Evolutionary conservation across 1,140 invertebrate species (phyloP), one percentile per base, ranked within the genome.

Genomic region (Macrostomum lignano): DNA sequence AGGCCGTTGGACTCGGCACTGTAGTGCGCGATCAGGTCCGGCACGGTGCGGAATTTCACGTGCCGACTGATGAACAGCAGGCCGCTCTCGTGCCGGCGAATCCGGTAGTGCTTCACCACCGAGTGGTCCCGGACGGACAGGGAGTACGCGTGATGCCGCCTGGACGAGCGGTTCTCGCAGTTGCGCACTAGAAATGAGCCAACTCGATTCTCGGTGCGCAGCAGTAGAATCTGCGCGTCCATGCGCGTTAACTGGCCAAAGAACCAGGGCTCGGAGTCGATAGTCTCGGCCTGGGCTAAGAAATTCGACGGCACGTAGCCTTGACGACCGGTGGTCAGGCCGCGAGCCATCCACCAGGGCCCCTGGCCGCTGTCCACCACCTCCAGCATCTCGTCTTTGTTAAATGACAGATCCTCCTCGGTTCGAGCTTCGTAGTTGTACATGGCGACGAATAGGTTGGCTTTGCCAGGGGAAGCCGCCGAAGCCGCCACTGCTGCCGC

Each of bases 281-380:
- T 88, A 39, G 82, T 93, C 61, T 93, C 86, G 46, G 94, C 62
- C 60, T 86, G 84, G 42, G 88, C 88, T 39, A 98, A 84, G 69
- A 94, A 96, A 62, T 96, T 96, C 33, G 81, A 91, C 44, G 88
- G 88, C 59, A 98, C 94, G 63, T 94, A 96, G 37, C 88, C 88
- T 61, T 88, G 78, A 55, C 79, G 72, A 54, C 47, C 46, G 21
- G 79, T 81, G 44, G 76, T 68, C 64, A 82, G 78, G 60, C 78
- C 86, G 45, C 74, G 68, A 26, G 86, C 86, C 47, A 88, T 68
- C 88, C 88, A 98, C 88, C 88, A 98, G 56, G 96, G 88, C 31
- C 86, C 82, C 56, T 84, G 76, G 36, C 79, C 93, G 62, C 94
- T 84, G 61, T 94, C 91, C 39, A 94, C 60, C 41, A 96, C 88